Conservation (phyloP, 2,797 vertebrate genomes). For the Scomberomorus guttatus region DNA sequence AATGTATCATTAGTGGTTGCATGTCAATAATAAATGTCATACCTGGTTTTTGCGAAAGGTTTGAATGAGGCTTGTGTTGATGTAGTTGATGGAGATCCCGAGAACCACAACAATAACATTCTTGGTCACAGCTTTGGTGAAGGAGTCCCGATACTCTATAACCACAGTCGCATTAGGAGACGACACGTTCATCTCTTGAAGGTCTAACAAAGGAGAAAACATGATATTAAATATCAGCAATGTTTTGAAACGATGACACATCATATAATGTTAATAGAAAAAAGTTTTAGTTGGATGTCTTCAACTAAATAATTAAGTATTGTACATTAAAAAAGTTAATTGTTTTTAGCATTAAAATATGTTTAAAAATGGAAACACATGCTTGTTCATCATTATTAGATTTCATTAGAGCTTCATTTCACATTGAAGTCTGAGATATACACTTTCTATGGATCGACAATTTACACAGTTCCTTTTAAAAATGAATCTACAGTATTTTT, state of each 20-base stretch:
- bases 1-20: not conserved
- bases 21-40: not conserved
- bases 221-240: not conserved
- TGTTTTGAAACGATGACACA: not conserved
- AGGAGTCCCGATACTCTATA: conserved; percentile 60
- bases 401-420: too few species aligned
- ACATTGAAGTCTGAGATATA: not conserved
- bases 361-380: not conserved
- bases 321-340: not conserved
- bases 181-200: conserved; percentile 63
- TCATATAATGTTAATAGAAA: not conserved
- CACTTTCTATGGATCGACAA: not conserved
- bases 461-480: too few species aligned
- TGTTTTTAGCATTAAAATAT: too few species aligned
- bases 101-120: conserved; percentile 80
- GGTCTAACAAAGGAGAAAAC: not conserved
- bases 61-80: conserved; percentile 79
- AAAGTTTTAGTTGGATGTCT: not conserved
- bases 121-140: conserved; percentile 77
- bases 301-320: too few species aligned
- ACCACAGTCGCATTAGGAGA: conserved; percentile 48
- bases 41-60: conserved; percentile 79
- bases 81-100: conserved; percentile 78
- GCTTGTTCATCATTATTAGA: too few species aligned
- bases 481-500: not conserved